phyloP scores from a whole-genome alignment of 2,113 vertebrate species.

The Cephalopterus ornatus region DNA sequence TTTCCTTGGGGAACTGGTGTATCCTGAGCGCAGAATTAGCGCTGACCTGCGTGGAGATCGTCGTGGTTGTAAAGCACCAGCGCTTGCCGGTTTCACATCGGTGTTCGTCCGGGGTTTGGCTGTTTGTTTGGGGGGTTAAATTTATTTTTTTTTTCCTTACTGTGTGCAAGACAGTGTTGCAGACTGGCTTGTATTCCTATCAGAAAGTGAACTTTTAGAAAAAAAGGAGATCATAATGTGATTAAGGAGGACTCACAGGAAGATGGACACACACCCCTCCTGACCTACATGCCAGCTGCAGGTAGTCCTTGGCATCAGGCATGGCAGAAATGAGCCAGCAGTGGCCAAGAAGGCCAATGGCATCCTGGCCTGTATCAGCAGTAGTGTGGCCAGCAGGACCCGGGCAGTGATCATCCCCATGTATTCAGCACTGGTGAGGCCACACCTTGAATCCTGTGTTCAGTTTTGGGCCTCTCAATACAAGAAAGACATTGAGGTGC shows the following conservation, averaged over 20 bases:
- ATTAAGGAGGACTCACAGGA: not conserved
- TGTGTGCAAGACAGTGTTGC: not conserved
- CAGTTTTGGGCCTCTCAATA: not conserved
- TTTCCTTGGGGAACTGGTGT: accelerated
- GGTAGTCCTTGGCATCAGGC: accelerated
- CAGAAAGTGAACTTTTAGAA: not conserved
- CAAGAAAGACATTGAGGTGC: not conserved
- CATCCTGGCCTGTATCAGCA: not conserved
- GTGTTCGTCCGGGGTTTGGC: accelerated
- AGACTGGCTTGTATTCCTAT: accelerated
- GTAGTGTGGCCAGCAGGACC: not conserved
- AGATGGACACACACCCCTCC: not conserved
- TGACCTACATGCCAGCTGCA: not conserved
- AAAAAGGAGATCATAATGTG: not conserved
- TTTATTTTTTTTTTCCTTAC: not conserved
- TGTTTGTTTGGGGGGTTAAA: accelerated
- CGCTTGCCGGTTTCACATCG: accelerated
- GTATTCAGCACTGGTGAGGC: not conserved
- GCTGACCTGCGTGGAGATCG: accelerated
- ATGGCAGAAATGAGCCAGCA: not conserved
- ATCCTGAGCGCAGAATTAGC: accelerated
- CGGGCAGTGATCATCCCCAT: accelerated
- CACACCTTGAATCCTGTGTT: not conserved
- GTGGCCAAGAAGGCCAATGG: not conserved
- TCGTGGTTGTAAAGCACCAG: accelerated